Conservation (phyloP, 2,888 invertebrate genomes). For the Plagiodera versicolora region DNA sequence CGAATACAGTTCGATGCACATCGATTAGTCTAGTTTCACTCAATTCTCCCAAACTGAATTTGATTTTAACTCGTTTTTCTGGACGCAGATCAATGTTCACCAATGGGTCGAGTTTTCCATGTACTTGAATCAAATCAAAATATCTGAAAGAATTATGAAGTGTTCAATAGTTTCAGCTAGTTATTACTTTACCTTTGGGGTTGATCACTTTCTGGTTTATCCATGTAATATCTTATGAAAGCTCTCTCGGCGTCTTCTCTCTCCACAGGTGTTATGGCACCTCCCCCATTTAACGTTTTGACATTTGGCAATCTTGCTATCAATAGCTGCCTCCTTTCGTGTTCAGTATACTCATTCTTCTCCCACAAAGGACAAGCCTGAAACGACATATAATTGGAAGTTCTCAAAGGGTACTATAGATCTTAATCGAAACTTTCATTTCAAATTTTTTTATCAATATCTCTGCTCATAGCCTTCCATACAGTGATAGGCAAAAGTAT, state of each 20-base stretch:
- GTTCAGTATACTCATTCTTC: slow-evolving; percentile 81
- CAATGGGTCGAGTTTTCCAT: slow-evolving; percentile 88
- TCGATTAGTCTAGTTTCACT: slow-evolving; percentile 76
- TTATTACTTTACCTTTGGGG: slow-evolving; percentile 67
- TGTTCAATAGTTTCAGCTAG: neutral
- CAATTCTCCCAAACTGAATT: slow-evolving; percentile 76
- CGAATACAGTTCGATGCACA: slow-evolving; percentile 79
- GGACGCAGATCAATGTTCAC: slow-evolving; percentile 86
- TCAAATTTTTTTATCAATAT: too few relatives aligned
- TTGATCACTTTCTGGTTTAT: slow-evolving; percentile 79
- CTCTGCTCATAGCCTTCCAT: too few relatives aligned
- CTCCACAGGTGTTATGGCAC: slow-evolving; percentile 79
- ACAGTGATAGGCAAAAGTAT: too few relatives aligned
- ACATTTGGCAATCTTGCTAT: slow-evolving; percentile 88
- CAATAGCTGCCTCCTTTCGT: slow-evolving; percentile 83
- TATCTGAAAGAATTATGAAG: slow-evolving; percentile 67
- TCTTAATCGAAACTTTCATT: too few relatives aligned
- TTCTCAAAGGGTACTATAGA: too few relatives aligned
- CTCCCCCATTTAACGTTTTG: slow-evolving; percentile 86
- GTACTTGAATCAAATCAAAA: slow-evolving; percentile 77
- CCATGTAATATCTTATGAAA: slow-evolving; percentile 90
- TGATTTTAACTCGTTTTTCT: slow-evolving; percentile 83
- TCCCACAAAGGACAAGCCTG: slow-evolving; percentile 76
- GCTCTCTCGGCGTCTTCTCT: slow-evolving; percentile 91
- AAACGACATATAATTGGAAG: too few relatives aligned